Conservation (phyloP, 2,888 invertebrate species). For the Apoderus coryli region DNA sequence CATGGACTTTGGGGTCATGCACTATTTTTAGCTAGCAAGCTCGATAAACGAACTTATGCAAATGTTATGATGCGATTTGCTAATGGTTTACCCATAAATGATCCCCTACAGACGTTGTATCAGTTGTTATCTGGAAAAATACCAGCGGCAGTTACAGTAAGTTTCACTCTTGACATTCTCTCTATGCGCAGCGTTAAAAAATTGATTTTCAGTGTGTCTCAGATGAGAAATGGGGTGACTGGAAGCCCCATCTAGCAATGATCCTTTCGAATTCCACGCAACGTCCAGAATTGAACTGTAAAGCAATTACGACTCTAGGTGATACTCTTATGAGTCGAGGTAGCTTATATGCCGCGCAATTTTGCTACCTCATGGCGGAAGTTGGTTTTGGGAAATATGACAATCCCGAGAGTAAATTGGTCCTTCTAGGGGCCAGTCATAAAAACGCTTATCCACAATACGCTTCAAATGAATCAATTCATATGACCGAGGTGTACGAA, state of each 20-base stretch:
- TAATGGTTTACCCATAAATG: constrained; percentile 63
- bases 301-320: constrained; percentile 61
- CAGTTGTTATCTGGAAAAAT: constrained; percentile 74
- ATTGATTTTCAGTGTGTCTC: constrained; percentile 40
- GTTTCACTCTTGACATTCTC: no score
- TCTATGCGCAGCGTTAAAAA: constrained; percentile 2
- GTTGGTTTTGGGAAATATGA: constrained; percentile 38
- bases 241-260: constrained; percentile 95
- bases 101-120: constrained; percentile 90
- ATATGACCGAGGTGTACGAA: constrained; percentile 92
- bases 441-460: constrained; percentile 48
- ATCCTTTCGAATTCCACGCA: constrained; percentile 73
- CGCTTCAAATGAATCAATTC: constrained; percentile 70
- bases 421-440: constrained; percentile 66
- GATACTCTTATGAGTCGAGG: constrained; percentile 61
- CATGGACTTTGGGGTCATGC: constrained; percentile 90
- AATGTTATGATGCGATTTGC: constrained; percentile 81
- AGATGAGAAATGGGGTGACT: constrained; percentile 77
- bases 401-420: constrained; percentile 46
- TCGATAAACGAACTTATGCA: constrained; percentile 73
- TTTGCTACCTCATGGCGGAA: constrained; percentile 87
- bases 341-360: constrained; percentile 81
- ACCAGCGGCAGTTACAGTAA: constrained; percentile 61
- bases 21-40: constrained; percentile 73
- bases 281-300: constrained; percentile 61